Conservation (phyloP, 1,140 invertebrate genomes). For the roundworm (Caenorhabditis elegans) region WBcel235 BX284604.4:6632501-6633000, state of each 20-base stretch:
- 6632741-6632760: slow-evolving; percentile 29
- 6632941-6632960: slow-evolving; percentile 28
- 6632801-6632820: background rate
- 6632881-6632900: slow-evolving; percentile 25
- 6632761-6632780: slow-evolving; percentile 15
- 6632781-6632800: slow-evolving; percentile 44
- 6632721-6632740: slow-evolving; percentile 42
- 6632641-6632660: slow-evolving; percentile 6
- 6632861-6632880: too few relatives aligned
- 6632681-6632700: slow-evolving; percentile 26
- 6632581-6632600: slow-evolving; percentile 27
- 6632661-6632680: slow-evolving; percentile 38
- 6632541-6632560: slow-evolving; percentile 43
- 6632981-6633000: slow-evolving; percentile 36
- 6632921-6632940: slow-evolving; percentile 37
- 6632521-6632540: slow-evolving; percentile 41
- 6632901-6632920: slow-evolving; percentile 39
- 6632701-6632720: slow-evolving; percentile 30
- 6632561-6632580: slow-evolving; percentile 43
- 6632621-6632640: too few relatives aligned
- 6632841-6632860: background rate
- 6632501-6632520: slow-evolving; percentile 45
- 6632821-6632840: background rate
- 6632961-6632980: background rate
- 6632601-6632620: background rate